These are phyloP conservation scores for Eumaeus atala DNA, from an alignment of 1,140 invertebrate species.

Conservation along the genomic window DNA sequence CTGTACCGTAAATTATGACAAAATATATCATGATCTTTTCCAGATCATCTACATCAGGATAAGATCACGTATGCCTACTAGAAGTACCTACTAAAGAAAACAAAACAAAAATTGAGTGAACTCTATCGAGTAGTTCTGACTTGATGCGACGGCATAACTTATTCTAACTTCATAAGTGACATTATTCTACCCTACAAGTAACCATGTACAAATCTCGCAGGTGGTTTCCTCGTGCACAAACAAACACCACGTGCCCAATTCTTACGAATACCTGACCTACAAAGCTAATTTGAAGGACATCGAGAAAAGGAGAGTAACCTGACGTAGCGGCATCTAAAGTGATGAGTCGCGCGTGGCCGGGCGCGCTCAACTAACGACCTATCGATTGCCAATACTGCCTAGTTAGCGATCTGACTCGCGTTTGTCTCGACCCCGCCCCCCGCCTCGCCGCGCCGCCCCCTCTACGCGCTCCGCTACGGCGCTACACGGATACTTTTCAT, in stretches of 20 bases:
- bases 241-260: constrained; percentile 56
- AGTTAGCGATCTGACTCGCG: constrained; percentile 54
- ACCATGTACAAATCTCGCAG: constrained; percentile 22
- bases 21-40: too few species aligned
- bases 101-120: too few species aligned
- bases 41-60: too few species aligned
- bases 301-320: constrained; percentile 73
- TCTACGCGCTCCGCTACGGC: constrained; percentile 15
- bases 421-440: constrained; percentile 26
- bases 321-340: constrained; percentile 69
- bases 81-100: too few species aligned
- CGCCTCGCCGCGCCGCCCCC: constrained; percentile 29
- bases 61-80: too few species aligned
- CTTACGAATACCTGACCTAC: constrained; percentile 69
- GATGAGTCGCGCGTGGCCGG: constrained; percentile 68
- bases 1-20: too few species aligned
- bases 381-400: constrained; percentile 72
- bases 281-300: constrained; percentile 74
- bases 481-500: neutral
- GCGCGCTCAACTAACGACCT: constrained; percentile 59
- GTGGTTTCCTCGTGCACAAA: constrained; percentile 37
- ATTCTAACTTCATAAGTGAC: too few species aligned
- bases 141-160: too few species aligned
- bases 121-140: too few species aligned
- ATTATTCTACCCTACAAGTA: too few species aligned